A percentile compares a stretch with the other conserved stretches of the same genome.
Evolutionary conservation across 1,140 invertebrate genomes (phyloP).

Genomic region (Brachionus calyciflorus): DNA sequence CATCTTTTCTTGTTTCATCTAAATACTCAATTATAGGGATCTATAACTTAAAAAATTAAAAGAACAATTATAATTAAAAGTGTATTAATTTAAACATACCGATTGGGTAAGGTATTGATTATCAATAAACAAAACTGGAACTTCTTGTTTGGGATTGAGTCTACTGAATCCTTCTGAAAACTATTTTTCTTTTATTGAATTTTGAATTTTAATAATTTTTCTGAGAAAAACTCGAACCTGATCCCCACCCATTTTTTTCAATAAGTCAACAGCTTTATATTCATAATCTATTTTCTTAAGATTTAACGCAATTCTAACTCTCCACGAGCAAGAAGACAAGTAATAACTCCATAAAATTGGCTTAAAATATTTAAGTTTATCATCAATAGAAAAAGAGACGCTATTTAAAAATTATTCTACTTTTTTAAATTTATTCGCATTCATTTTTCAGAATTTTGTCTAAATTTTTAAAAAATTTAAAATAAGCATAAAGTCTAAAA

Average conservation of each 20-base stretch:
- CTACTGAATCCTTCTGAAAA: neutral
- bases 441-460: conserved; percentile 59
- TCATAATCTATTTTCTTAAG: conserved; percentile 92
- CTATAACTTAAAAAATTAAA: conserved; percentile 52
- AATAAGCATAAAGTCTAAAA: neutral
- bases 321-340: conserved; percentile 85
- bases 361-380: too few species aligned
- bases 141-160: neutral
- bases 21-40: conserved; percentile 90
- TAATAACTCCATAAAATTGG: conserved; percentile 84
- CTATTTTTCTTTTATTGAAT: too few species aligned
- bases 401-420: conserved; percentile 84
- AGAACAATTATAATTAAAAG: neutral
- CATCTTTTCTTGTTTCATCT: conserved; percentile 81
- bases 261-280: conserved; percentile 81
- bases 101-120: neutral
- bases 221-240: neutral
- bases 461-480: conserved; percentile 17
- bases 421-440: neutral
- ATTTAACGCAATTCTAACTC: conserved; percentile 82
- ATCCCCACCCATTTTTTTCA: conserved; percentile 67
- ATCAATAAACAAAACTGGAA: neutral
- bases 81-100: neutral
- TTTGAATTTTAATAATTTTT: neutral
- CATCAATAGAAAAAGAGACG: too few species aligned